Evolutionary conservation across 2,888 invertebrate genomes (phyloP).

Genomic region (Perdita meconis): DNA sequence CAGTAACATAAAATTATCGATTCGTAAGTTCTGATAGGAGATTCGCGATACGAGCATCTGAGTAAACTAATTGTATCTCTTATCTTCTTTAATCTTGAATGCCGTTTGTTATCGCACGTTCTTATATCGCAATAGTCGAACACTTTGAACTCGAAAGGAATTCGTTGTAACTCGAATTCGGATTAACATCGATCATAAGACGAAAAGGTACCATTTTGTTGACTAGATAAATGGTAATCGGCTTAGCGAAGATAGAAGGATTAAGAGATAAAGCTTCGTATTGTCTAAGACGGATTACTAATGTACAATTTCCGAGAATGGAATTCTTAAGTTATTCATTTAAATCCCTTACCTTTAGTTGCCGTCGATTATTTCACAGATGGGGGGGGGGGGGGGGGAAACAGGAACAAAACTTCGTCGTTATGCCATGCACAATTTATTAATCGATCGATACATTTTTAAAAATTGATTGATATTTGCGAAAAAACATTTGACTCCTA

Average conservation of each 20-base stretch:
- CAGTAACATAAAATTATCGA: too few relatives aligned
- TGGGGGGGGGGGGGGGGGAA: neutral
- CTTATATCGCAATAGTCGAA: neutral
- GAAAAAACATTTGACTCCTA: slow-evolving; percentile 72
- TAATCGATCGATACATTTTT: slow-evolving; percentile 76
- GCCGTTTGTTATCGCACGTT: neutral
- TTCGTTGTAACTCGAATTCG: neutral
- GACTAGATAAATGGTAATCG: slow-evolving; percentile 18
- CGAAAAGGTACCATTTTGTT: neutral
- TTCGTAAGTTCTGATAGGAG: too few relatives aligned
- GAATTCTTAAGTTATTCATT: too few relatives aligned
- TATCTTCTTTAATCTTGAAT: neutral
- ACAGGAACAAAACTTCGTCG: neutral
- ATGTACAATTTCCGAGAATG: neutral
- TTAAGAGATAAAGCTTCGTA: slow-evolving; percentile 16
- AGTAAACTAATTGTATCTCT: neutral
- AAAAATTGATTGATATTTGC: slow-evolving; percentile 72
- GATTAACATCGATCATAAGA: slow-evolving; percentile 5
- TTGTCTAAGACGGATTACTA: neutral
- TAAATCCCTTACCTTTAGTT: neutral
- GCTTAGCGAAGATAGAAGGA: slow-evolving; percentile 2
- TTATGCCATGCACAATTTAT: slow-evolving; percentile 74
- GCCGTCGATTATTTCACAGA: neutral
- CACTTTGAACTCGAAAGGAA: slow-evolving; percentile 1
- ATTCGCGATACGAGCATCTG: too few relatives aligned